A percentile compares a stretch with the other conserved stretches of the same genome.
These are phyloP conservation scores for Pogonomyrmex barbatus DNA, from an alignment of 1,140 invertebrate species.

Conservation along the genomic window DNA sequence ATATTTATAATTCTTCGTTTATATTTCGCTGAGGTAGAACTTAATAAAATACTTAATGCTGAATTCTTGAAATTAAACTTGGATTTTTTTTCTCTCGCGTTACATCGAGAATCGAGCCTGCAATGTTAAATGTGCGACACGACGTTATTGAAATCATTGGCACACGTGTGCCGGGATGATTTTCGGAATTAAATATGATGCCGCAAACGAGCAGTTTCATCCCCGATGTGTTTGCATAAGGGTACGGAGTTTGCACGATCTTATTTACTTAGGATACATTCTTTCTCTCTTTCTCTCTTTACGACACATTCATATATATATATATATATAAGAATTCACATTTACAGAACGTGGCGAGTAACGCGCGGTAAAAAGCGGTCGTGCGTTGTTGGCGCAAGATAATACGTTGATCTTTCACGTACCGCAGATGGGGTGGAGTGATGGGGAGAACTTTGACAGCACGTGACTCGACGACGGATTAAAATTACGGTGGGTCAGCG, in stretches of 20 bases:
- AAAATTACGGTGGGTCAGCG: constrained; percentile 72
- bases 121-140: constrained; percentile 53
- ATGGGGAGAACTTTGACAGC: constrained; percentile 57
- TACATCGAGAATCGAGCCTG: constrained; percentile 7
- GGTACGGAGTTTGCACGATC: constrained; percentile 29
- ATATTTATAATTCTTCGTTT: neutral
- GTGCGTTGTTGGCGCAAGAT: constrained; percentile 47
- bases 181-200: constrained; percentile 58
- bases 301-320: neutral
- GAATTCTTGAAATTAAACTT: neutral
- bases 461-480: constrained; percentile 72
- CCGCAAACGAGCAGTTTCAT: constrained; percentile 55
- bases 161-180: constrained; percentile 62
- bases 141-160: constrained; percentile 15
- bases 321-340: constrained; percentile 13
- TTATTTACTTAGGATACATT: constrained; percentile 70
- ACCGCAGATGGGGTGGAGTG: constrained; percentile 19
- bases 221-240: constrained; percentile 47
- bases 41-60: neutral
- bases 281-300: constrained; percentile 7
- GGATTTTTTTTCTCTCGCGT: neutral
- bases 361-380: constrained; percentile 53
- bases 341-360: constrained; percentile 30
- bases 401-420: constrained; percentile 62
- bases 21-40: neutral